Evolutionary conservation across 2,113 vertebrate genomes (phyloP), one percentile per base, ranked within the genome.

Genomic region (Tyto alba): DNA sequence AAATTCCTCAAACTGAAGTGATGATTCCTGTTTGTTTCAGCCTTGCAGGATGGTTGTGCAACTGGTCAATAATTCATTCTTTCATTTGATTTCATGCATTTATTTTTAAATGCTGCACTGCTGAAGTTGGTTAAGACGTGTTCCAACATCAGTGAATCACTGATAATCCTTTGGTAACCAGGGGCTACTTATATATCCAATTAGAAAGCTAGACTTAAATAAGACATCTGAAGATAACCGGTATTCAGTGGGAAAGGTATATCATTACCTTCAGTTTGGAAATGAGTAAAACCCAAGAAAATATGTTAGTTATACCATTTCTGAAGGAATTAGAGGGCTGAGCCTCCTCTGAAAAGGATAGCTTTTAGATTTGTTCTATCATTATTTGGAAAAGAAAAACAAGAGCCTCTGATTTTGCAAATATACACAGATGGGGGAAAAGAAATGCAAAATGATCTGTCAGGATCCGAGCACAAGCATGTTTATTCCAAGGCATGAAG

Each of bases 31-130:
- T 38, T 89, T 73, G 14, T 93, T 71, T 88, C 34, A 81, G 18
- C 17, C 27, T 76, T 75, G 32, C 15, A 93, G 67, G 52, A 96
- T 89, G 32, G 85, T 81, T 84, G 34, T 64, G 63, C 63, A 90
- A 59, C 19, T 94, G 60, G 73, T 76, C 83, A 94, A 87, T 76
- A 95, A 94, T 69, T 15, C 22, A 79, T 92, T 94, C 16, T 92
- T 81, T 86, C 25, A 75, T 92, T 90, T 86, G 48, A 86, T 93
- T 92, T 81, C 17, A 80, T 50, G 34, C 29, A 75, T 90, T 95
- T 95, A 29, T 78, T 96, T 97, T 97, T 91, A 81, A 86, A 91
- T 75, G 13, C 13, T 77, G 22, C 7, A 38, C 27, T 88, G 17
- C 18, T 55, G 38, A 84, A n/a, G 9, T 71, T 91, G 50, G 17